phyloP scores from a whole-genome alignment of 2,888 invertebrate species.

The Pyrrhosoma nymphula region DNA sequence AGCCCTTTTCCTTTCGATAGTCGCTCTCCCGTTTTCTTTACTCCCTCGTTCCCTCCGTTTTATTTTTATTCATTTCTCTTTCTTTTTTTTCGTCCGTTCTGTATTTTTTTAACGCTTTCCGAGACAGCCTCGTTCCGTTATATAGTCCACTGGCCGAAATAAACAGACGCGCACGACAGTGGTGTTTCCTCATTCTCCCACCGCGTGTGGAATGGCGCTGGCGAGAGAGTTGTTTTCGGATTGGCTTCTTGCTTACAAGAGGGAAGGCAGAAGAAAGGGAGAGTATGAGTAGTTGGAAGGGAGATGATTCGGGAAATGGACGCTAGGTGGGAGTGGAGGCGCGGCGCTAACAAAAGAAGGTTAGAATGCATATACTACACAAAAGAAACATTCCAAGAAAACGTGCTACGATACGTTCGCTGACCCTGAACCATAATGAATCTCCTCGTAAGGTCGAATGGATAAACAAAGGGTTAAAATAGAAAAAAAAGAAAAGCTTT shows the following conservation, averaged over 20 bases:
- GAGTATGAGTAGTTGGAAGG: background rate
- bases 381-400: background rate
- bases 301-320: background rate
- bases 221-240: conserved; percentile 10
- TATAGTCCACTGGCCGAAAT: conserved; percentile 47
- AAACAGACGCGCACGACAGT: background rate
- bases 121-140: conserved; percentile 37
- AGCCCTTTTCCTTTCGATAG: conserved; percentile 3
- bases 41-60: background rate
- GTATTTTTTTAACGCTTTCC: background rate
- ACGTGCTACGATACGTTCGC: no score
- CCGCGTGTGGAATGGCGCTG: background rate
- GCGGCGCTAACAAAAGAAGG: conserved; percentile 30
- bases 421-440: no score
- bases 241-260: background rate
- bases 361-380: background rate
- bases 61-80: background rate
- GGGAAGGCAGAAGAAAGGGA: background rate
- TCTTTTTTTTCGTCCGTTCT: background rate
- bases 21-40: background rate
- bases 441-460: background rate
- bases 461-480: background rate
- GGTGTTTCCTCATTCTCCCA: conserved; percentile 3
- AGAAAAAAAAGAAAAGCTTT: background rate
- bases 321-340: conserved; percentile 21